Conservation (phyloP, 2,113 vertebrate species). For the Phalacrocorax pelagicus region DNA sequence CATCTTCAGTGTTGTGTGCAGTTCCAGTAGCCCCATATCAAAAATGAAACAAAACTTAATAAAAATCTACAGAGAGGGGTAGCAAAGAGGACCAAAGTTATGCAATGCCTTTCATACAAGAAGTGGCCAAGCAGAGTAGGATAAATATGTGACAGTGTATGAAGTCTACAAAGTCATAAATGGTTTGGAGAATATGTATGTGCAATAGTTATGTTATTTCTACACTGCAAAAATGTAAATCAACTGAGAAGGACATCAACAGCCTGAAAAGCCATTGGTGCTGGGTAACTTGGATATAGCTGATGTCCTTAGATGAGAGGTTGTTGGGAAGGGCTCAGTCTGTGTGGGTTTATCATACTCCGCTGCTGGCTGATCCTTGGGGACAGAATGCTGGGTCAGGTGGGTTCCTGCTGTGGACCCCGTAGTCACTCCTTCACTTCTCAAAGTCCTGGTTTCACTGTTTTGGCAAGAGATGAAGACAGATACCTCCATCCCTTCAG, state of each 20-base stretch:
- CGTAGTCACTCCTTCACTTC: background rate
- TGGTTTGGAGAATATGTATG: background rate
- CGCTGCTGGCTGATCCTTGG: accelerated
- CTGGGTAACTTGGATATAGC: background rate
- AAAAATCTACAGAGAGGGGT: background rate
- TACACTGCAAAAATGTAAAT: background rate
- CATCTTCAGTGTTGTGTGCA: background rate
- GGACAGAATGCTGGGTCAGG: background rate
- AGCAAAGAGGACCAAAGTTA: background rate
- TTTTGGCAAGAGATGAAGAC: background rate
- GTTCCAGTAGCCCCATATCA: background rate
- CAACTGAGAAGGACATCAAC: background rate
- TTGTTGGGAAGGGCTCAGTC: background rate
- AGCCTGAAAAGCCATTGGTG: background rate
- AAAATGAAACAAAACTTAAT: background rate
- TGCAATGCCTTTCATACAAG: background rate
- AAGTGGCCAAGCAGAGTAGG: background rate
- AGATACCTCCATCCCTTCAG: background rate
- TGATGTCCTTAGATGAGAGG: background rate
- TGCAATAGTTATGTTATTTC: background rate
- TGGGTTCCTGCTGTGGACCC: accelerated
- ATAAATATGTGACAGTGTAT: background rate
- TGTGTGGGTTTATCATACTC: background rate
- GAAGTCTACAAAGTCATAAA: background rate
- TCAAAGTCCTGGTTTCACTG: background rate